Evolutionary conservation across 2,113 vertebrate genomes (phyloP).

Genomic region (Vombatus ursinus): DNA sequence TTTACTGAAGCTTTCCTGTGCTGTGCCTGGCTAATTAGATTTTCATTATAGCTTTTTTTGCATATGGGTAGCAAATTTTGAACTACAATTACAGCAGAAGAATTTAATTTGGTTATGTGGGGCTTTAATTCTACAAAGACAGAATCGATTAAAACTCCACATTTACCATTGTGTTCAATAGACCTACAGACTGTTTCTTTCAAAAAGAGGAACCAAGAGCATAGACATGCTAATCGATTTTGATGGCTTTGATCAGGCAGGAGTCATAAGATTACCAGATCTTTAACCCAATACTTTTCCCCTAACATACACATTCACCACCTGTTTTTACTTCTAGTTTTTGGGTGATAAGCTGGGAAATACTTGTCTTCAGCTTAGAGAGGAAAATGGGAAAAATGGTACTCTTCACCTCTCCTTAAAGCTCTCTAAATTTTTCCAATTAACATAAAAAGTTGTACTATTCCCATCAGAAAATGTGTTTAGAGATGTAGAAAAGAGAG

Average conservation of each 20-base stretch:
- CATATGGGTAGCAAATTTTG: background rate
- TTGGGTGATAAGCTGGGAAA: background rate
- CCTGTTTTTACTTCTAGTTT: background rate
- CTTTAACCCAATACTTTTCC: background rate
- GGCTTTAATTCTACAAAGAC: background rate
- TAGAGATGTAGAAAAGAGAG: background rate
- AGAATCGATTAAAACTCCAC: background rate
- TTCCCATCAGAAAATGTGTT: slow-evolving; percentile 14
- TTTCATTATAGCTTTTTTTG: background rate
- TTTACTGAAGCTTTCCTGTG: background rate
- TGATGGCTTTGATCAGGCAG: background rate
- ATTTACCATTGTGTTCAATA: background rate
- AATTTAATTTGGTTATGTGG: background rate
- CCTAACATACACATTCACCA: background rate
- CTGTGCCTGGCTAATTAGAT: background rate
- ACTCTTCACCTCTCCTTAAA: background rate
- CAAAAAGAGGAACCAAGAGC: background rate
- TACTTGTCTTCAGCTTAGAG: background rate
- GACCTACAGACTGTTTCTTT: background rate
- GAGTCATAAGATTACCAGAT: background rate
- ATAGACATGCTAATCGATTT: background rate
- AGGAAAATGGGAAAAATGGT: background rate
- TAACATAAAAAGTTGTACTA: background rate
- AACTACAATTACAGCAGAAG: background rate
- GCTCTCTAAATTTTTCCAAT: slow-evolving; percentile 12